A percentile compares a stretch with the other conserved stretches of the same genome.
Conservation (phyloP, 2,888 invertebrate genomes). For the Sepiola atlantica region DNA sequence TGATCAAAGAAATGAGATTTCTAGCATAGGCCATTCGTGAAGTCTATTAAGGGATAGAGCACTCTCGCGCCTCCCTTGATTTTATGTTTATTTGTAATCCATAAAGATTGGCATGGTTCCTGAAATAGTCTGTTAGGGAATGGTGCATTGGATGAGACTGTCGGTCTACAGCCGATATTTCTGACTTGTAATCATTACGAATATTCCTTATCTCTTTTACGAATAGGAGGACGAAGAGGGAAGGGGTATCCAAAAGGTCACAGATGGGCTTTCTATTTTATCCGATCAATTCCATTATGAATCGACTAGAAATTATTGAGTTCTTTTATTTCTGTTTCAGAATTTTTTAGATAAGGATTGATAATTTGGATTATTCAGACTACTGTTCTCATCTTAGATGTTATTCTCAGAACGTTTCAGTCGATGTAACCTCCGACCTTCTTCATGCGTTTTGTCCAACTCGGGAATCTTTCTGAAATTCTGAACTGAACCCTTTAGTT, state of each 20-base stretch:
- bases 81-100: not conserved
- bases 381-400: no score
- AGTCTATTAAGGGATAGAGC: no score
- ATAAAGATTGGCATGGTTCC: not conserved
- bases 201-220: conserved; percentile 15
- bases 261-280: conserved; percentile 32
- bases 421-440: no score
- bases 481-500: no score
- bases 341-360: no score
- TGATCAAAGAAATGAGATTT: no score
- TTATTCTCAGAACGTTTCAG: no score
- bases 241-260: not conserved
- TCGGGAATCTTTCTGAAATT: no score
- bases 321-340: not conserved
- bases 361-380: no score
- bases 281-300: not conserved
- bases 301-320: conserved; percentile 19
- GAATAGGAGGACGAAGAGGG: not conserved
- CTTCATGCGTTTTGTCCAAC: no score
- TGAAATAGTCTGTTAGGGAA: not conserved
- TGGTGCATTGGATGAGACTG: not conserved
- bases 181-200: not conserved
- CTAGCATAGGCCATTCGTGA: no score
- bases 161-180: not conserved
- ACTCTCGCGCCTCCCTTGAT: no score